These are phyloP conservation scores for Eira barbara DNA, from an alignment of 2,113 vertebrate species.

Conservation along the genomic window DNA sequence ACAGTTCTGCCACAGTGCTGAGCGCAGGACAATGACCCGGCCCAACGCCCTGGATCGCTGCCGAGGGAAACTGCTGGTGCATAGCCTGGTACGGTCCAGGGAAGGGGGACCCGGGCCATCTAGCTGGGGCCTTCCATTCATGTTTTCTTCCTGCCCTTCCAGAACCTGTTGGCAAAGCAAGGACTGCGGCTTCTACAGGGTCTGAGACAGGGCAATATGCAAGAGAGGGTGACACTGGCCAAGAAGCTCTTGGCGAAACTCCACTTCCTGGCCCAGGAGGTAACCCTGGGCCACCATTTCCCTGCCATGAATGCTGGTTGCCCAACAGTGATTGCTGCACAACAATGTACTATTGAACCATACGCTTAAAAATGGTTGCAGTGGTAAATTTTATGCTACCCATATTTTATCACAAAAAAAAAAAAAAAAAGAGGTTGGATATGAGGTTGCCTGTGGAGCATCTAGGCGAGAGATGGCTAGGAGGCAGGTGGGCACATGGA, in stretches of 20 bases:
- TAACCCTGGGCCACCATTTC: conserved; percentile 52
- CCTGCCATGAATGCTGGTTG: not conserved
- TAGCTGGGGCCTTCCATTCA: not conserved
- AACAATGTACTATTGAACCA: not conserved
- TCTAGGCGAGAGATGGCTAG: not conserved
- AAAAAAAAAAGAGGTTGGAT: not conserved
- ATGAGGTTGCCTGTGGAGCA: not conserved
- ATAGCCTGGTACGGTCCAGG: conserved; percentile 83
- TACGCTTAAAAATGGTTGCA: not conserved
- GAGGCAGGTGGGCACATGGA: not conserved
- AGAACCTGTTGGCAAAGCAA: conserved; percentile 84
- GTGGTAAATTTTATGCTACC: not conserved
- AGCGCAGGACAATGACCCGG: conserved; percentile 84
- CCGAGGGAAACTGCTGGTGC: conserved; percentile 85
- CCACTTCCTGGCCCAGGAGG: conserved; percentile 88
- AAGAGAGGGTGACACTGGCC: conserved; percentile 83
- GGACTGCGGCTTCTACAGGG: conserved; percentile 79
- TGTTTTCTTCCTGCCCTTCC: not conserved
- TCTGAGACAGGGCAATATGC: conserved; percentile 81
- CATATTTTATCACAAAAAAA: not conserved
- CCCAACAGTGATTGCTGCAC: not conserved
- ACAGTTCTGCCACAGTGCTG: conserved; percentile 85
- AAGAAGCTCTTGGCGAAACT: conserved; percentile 88
- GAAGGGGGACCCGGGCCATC: not conserved
- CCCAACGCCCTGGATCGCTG: conserved; percentile 91